Conservation (phyloP, 1,140 invertebrate species). For the Neotoxoptera formosana region DNA sequence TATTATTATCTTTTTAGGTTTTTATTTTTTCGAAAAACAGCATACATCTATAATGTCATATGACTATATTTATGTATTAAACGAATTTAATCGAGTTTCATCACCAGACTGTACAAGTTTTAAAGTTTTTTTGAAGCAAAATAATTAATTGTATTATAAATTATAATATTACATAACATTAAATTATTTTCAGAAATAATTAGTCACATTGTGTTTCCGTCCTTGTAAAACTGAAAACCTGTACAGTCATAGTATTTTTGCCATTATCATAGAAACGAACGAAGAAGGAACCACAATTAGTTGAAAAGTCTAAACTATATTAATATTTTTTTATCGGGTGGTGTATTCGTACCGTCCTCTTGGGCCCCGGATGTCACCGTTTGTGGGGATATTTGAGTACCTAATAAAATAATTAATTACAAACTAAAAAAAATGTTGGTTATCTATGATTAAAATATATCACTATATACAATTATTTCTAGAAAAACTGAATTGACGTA, state of each 20-base stretch:
- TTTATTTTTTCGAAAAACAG: no score
- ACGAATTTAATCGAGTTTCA: no score
- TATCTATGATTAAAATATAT: neutral
- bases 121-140: no score
- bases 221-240: neutral
- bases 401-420: neutral
- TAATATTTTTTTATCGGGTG: neutral
- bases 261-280: neutral
- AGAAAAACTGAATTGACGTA: neutral
- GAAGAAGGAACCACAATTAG: neutral
- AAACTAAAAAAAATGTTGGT: neutral
- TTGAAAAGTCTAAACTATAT: neutral
- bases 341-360: neutral
- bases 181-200: neutral
- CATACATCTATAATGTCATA: no score
- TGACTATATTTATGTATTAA: no score
- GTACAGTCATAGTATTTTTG: neutral
- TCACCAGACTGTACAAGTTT: no score
- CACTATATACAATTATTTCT: no score
- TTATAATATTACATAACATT: neutral
- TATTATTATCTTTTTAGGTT: no score
- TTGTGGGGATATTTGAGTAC: neutral
- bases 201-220: neutral
- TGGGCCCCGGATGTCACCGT: neutral
- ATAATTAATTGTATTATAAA: neutral